Conservation (phyloP, 2,888 invertebrate genomes). For the Mechanitis mazaeus region DNA sequence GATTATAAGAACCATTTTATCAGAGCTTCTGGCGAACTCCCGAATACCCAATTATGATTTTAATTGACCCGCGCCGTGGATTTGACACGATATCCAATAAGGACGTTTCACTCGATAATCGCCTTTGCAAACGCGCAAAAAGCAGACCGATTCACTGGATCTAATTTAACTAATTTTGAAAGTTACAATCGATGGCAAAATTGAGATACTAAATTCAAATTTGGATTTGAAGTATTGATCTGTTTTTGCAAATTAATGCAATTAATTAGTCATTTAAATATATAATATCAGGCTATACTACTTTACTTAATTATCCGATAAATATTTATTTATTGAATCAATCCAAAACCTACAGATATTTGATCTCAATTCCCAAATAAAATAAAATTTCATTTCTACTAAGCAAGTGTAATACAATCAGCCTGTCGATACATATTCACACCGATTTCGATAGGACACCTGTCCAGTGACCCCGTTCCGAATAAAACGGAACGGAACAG, state of each 20-base stretch:
- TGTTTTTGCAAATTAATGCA: no score
- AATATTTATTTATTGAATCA: not conserved
- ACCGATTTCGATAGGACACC: conserved; percentile 42
- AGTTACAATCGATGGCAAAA: conserved; percentile 6
- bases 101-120: conserved; percentile 35
- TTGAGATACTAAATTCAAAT: conserved; percentile 9
- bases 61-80: conserved; percentile 60
- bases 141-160: conserved; percentile 20
- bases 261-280: no score
- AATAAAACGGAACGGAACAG: conserved; percentile 39
- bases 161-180: conserved; percentile 24
- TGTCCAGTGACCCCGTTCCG: conserved; percentile 42
- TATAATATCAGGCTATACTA: no score
- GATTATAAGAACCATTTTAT: conserved; percentile 2
- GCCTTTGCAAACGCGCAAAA: conserved; percentile 29
- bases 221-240: not conserved
- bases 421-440: conserved; percentile 19
- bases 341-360: not conserved
- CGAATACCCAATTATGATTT: conserved; percentile 66
- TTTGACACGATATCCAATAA: conserved; percentile 52
- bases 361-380: conserved; percentile 3
- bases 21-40: conserved; percentile 25
- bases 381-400: conserved; percentile 16
- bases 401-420: conserved; percentile 20
- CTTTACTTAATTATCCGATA: no score